Conservation (phyloP, 1,140 invertebrate genomes). For the Euwallacea similis region DNA sequence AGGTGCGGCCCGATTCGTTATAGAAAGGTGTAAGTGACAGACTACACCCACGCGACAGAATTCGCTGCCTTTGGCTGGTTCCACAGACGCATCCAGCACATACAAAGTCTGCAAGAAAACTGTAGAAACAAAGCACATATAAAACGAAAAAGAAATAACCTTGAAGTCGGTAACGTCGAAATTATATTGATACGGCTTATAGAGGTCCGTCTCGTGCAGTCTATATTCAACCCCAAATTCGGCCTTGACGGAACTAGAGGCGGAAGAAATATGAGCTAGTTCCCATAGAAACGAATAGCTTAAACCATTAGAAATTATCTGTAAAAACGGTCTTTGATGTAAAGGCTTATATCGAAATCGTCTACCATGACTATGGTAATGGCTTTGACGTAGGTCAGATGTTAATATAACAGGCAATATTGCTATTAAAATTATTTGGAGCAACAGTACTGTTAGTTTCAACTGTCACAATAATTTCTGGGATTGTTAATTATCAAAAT, state of each 20-base stretch:
- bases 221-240: slow-evolving; percentile 53
- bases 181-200: slow-evolving; percentile 58
- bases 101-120: slow-evolving; percentile 72
- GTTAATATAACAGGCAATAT: too few species aligned
- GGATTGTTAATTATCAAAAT: background rate
- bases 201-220: slow-evolving; percentile 52
- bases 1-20: slow-evolving; percentile 59
- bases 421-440: too few species aligned
- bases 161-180: slow-evolving; percentile 67
- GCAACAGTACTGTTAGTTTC: too few species aligned
- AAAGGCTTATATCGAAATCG: background rate
- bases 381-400: too few species aligned
- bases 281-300: slow-evolving; percentile 84
- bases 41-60: slow-evolving; percentile 87
- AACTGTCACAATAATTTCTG: background rate
- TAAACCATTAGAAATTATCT: slow-evolving; percentile 67
- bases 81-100: slow-evolving; percentile 76
- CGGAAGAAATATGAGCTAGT: slow-evolving; percentile 51
- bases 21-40: slow-evolving; percentile 79
- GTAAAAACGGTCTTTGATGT: slow-evolving; percentile 31
- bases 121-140: background rate
- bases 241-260: slow-evolving; percentile 41
- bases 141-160: slow-evolving; percentile 54
- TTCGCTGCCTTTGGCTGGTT: slow-evolving; percentile 78
- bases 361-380: too few species aligned